These are phyloP conservation scores for Archocentrus centrarchus DNA, from an alignment of 2,113 vertebrate species.

Conservation along the genomic window DNA sequence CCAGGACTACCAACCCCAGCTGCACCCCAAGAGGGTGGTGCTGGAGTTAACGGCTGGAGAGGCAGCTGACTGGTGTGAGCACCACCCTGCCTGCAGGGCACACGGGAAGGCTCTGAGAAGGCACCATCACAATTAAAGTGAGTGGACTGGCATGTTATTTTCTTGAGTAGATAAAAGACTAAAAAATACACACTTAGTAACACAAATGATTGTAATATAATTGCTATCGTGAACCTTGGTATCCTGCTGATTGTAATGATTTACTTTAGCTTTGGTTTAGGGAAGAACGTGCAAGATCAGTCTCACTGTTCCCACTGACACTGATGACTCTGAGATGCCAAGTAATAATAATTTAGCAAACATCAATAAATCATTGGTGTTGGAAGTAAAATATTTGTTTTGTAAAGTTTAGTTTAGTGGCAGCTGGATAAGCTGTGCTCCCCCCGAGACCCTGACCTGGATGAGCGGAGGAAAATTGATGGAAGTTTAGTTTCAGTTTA, in stretches of 20 bases:
- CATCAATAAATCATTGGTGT: rapidly evolving
- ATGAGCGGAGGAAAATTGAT: too few relatives aligned
- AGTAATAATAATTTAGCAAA: neutral
- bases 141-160: neutral
- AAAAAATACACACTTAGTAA: neutral
- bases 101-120: too few relatives aligned
- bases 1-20: neutral
- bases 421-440: too few relatives aligned
- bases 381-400: neutral
- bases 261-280: neutral
- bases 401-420: neutral
- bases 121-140: neutral
- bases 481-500: neutral
- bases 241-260: neutral
- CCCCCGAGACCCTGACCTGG: too few relatives aligned
- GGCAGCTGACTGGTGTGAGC: neutral
- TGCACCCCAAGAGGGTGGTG: neutral
- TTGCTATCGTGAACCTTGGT: neutral
- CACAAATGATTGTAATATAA: too few relatives aligned
- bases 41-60: neutral
- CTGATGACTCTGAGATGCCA: too few relatives aligned
- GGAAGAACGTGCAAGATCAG: too few relatives aligned
- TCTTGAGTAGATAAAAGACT: neutral
- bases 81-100: neutral
- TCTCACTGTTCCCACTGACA: too few relatives aligned